Percentiles rank a stretch among this genome's conserved stretches.
These are phyloP conservation scores for Trematomus loennbergii DNA, from an alignment of 2,113 vertebrate species.

Conservation along the genomic window DNA sequence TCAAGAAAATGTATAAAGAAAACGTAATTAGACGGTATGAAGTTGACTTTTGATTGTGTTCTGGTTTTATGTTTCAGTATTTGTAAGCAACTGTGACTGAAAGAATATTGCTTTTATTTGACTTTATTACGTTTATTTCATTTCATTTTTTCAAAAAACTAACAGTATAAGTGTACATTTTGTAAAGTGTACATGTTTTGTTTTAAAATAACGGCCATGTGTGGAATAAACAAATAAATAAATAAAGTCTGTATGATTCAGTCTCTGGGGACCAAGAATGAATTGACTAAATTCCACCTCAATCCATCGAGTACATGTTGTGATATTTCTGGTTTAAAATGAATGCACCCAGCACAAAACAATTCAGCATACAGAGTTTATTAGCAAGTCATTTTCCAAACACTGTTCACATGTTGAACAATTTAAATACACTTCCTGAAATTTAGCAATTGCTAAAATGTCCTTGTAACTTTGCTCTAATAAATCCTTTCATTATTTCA, in stretches of 20 bases:
- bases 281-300: neutral
- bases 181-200: no score
- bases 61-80: no score
- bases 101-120: no score
- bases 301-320: neutral
- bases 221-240: no score
- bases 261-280: neutral
- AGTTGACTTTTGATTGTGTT: no score
- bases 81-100: no score
- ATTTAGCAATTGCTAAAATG: neutral
- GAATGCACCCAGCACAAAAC: neutral
- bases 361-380: neutral
- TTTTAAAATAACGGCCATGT: no score
- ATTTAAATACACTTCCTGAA: neutral
- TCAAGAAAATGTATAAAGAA: no score
- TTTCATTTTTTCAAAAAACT: no score
- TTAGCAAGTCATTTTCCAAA: neutral
- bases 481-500: slow-evolving; percentile 28
- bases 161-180: no score
- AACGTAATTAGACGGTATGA: no score
- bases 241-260: neutral
- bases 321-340: neutral
- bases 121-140: no score
- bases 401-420: neutral
- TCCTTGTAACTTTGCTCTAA: neutral